Evolutionary conservation across 2,888 invertebrate genomes (phyloP), one percentile per base, ranked within the genome.

Genomic region (Acronicta alni): DNA sequence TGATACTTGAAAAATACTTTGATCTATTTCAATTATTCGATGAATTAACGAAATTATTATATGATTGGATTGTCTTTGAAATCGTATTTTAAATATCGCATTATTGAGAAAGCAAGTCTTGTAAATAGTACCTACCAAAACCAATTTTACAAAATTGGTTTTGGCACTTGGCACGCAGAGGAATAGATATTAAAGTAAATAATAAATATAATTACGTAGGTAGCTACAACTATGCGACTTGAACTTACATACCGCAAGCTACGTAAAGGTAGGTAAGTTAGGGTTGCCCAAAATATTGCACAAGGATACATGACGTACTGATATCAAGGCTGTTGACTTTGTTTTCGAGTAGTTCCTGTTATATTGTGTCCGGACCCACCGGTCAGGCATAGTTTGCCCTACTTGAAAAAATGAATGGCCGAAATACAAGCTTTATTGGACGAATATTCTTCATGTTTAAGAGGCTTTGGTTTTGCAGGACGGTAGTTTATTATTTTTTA

Each of bases 281-380:
- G 30, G 32, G 58, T 18, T 44, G 42, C 59, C 58, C 51, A 45
- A 69, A 67, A 72, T 68, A 67, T 67, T 63, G 67, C 65, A 67
- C 46, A 55, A 66, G 63, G 71, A 66, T 72, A 64, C 77, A 76
- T 67, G 56, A 35, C 51, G 69, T 59, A 67, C 70, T 48, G 71
- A 72, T 81, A 79, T 83, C 79, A 82, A 82, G 83, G 79, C 74
- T 87, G 85, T 89, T 89, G 87, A 89, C 83, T 89, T 85, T 85
- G 80, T 85, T 83, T 82, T 87, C 81, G 72, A 86, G 86, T 80
- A 83, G 67, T 82, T 81, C 82, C 81, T 52, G 54, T 59, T 58
- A 78, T 83, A 88, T 90, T 88, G 81, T 86, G 61, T 62, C 18
- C 37, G 26, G 43, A 57, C 58, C 46, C 39, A 26, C 48, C 57